phyloP scores from a whole-genome alignment of 2,888 invertebrate species.

The Julus scanicus region DNA sequence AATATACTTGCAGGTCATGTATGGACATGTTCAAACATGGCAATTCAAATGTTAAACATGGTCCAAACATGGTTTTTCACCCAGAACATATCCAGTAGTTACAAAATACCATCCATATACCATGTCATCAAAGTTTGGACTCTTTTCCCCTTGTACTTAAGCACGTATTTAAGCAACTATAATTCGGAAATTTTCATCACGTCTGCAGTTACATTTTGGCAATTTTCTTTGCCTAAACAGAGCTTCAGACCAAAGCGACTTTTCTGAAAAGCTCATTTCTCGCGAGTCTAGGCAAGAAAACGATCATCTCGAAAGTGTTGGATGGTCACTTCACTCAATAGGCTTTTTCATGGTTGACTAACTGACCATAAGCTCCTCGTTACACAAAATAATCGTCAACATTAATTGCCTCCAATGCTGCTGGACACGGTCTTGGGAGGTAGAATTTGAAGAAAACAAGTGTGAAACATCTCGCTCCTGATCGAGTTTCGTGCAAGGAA shows the following conservation, averaged over 20 bases:
- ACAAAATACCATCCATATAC: too few relatives aligned
- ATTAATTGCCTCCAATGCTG: constrained; percentile 25
- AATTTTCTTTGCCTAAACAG: background rate
- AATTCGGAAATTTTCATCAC: background rate
- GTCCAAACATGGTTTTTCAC: too few relatives aligned
- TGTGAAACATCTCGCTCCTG: background rate
- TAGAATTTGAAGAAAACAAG: constrained; percentile 31
- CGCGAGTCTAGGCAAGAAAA: background rate
- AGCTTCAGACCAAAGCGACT: background rate
- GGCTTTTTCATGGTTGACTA: constrained; percentile 41
- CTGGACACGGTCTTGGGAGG: background rate
- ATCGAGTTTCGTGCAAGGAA: background rate
- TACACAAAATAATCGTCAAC: constrained; percentile 43
- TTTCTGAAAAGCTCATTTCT: background rate
- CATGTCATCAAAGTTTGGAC: too few relatives aligned
- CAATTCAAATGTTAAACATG: too few relatives aligned
- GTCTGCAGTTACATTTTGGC: background rate
- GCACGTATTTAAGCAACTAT: too few relatives aligned
- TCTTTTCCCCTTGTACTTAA: too few relatives aligned
- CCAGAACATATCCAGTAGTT: too few relatives aligned
- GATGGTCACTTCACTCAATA: constrained; percentile 39
- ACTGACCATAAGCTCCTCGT: constrained; percentile 45
- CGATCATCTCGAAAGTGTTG: constrained; percentile 13
- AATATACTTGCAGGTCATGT: too few relatives aligned
- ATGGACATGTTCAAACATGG: too few relatives aligned